A percentile compares a stretch with the other conserved stretches of the same genome.
phyloP scores from a whole-genome alignment of 2,113 vertebrate genomes.

The Oceanites oceanicus region DNA sequence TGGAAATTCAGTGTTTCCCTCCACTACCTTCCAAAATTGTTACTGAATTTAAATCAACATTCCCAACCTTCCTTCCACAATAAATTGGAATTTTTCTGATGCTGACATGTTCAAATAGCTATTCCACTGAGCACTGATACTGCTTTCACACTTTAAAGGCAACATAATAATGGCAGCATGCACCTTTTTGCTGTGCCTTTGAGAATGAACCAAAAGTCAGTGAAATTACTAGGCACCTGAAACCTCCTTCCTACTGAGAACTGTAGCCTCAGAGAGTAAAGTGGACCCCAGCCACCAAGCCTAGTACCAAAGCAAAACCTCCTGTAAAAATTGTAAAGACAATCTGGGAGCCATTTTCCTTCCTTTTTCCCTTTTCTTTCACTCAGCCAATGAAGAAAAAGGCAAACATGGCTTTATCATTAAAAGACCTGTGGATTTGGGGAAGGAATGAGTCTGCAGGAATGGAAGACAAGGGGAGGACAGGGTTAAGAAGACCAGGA shows the following conservation, averaged over 20 bases:
- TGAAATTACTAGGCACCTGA: background rate
- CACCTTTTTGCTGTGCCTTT: background rate
- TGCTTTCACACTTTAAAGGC: background rate
- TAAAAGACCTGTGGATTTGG: background rate
- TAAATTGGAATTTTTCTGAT: background rate
- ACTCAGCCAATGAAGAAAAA: background rate
- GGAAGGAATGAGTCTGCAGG: background rate
- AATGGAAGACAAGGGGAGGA: background rate
- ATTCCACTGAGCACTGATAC: background rate
- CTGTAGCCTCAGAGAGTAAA: background rate
- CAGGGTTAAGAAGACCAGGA: background rate
- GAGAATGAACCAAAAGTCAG: background rate
- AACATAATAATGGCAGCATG: background rate
- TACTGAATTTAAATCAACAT: background rate
- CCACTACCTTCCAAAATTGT: background rate
- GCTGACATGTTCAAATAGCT: background rate
- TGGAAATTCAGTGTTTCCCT: background rate
- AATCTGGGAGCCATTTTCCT: background rate
- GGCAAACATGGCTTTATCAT: background rate
- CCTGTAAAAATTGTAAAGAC: background rate
- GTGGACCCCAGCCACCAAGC: background rate
- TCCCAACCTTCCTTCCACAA: background rate
- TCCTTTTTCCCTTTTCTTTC: background rate
- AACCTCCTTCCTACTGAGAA: background rate
- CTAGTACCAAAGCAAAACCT: background rate